Percentiles rank a stretch among this genome's conserved stretches.
Evolutionary conservation across 2,113 vertebrate species (phyloP).

Genomic region (Lepus timidus): DNA sequence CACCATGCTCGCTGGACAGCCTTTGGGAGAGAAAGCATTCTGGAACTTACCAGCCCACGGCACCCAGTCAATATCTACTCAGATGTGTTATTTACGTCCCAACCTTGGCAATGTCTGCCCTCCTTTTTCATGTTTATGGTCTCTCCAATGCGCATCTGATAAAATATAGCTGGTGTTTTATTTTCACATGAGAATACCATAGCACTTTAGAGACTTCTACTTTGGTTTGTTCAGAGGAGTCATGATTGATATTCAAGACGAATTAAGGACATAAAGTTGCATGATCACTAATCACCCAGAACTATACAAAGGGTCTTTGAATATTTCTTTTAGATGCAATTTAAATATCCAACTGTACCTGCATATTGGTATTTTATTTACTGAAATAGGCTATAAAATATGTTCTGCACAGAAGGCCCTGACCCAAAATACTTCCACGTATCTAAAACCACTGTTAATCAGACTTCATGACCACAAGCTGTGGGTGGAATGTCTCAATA

Average conservation of each 20-base stretch:
- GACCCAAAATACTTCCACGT: slow-evolving; percentile 78
- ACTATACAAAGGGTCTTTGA: slow-evolving; percentile 12
- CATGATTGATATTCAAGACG: slow-evolving; percentile 2
- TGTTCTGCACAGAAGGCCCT: slow-evolving; percentile 72
- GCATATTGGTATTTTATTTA: slow-evolving; percentile 24
- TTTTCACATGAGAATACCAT: slow-evolving; percentile 67
- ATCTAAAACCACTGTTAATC: slow-evolving; percentile 83
- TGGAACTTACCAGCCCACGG: slow-evolving; percentile 74
- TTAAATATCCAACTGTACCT: slow-evolving; percentile 51
- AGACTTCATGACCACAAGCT: slow-evolving; percentile 83
- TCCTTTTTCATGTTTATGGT: slow-evolving; percentile 54
- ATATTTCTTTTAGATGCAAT: slow-evolving; percentile 53
- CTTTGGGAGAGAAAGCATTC: slow-evolving; percentile 80
- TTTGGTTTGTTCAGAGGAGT: slow-evolving; percentile 33
- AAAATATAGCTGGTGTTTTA: slow-evolving; percentile 61
- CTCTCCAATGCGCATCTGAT: slow-evolving; percentile 54
- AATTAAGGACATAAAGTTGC: slow-evolving; percentile 57
- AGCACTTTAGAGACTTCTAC: slow-evolving; percentile 57
- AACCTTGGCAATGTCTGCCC: slow-evolving; percentile 43
- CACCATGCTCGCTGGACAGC: slow-evolving; percentile 72
- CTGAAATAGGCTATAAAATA: slow-evolving; percentile 64
- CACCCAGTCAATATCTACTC: slow-evolving; percentile 68
- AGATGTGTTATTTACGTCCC: slow-evolving; percentile 72
- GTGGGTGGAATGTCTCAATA: slow-evolving; percentile 82
- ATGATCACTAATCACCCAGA: slow-evolving; percentile 26